phyloP scores from a whole-genome alignment of 2,888 invertebrate genomes.

The Eupelmus urozonus region DNA sequence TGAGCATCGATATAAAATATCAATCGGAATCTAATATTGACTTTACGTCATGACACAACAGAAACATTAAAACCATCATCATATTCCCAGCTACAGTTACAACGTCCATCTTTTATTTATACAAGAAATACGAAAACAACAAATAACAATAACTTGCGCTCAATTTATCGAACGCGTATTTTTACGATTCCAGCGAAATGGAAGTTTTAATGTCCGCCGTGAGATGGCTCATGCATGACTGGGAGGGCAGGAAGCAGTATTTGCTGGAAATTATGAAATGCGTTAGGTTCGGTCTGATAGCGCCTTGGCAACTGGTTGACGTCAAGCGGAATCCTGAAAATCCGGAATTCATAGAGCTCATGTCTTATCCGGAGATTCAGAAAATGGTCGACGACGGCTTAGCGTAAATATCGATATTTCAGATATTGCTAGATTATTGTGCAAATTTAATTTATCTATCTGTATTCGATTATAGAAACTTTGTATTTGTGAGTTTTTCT shows the following conservation, averaged over 20 bases:
- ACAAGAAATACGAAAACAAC: too few species aligned
- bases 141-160: too few species aligned
- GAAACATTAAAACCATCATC: too few species aligned
- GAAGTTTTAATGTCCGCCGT: slow-evolving; percentile 90
- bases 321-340: slow-evolving; percentile 87
- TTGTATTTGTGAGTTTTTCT: too few species aligned
- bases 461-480: too few species aligned
- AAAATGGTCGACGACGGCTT: slow-evolving; percentile 89
- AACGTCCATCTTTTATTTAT: too few species aligned
- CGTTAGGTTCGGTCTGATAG: slow-evolving; percentile 88
- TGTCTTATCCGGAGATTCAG: slow-evolving; percentile 83
- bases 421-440: not conserved
- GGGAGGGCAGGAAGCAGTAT: slow-evolving; percentile 81
- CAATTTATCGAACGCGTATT: too few species aligned
- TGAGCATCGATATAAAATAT: too few species aligned
- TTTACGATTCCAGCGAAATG: slow-evolving; percentile 83
- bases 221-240: slow-evolving; percentile 87
- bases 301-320: slow-evolving; percentile 89
- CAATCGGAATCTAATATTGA: too few species aligned
- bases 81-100: too few species aligned
- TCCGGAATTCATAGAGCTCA: slow-evolving; percentile 84
- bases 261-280: slow-evolving; percentile 83
- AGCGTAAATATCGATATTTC: slow-evolving; percentile 80
- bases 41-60: too few species aligned
- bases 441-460: too few species aligned